Evolutionary conservation across 92 coral and sea anemone genomes (phyloP).

Genomic region (Heteractis magnifica): DNA sequence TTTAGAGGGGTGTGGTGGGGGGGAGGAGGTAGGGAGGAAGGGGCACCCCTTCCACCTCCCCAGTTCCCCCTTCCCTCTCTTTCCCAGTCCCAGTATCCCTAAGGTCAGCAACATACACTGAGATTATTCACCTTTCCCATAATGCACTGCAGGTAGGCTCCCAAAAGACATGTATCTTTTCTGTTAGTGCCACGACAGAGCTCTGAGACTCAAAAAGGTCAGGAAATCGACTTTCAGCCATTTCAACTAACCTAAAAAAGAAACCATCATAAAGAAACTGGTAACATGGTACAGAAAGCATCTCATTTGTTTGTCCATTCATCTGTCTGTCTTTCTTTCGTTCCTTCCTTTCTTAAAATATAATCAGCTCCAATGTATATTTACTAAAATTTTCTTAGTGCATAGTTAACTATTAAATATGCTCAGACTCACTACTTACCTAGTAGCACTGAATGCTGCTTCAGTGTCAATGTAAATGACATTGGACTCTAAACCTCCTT

Average conservation of each 20-base stretch:
- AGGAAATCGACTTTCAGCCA: conserved; percentile 80
- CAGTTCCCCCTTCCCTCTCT: no score
- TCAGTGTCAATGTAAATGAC: conserved; percentile 94
- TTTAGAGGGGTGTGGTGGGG: no score
- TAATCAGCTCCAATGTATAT: no score
- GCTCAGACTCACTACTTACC: conserved; percentile 30
- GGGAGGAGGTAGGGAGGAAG: no score
- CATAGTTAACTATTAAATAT: no score
- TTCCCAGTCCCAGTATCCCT: no score
- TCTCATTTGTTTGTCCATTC: no score
- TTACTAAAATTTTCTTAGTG: no score
- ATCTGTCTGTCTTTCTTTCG: background rate
- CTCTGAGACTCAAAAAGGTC: conserved; percentile 56
- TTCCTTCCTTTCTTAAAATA: no score
- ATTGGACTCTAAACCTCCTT: conserved; percentile 75
- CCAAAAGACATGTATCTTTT: conserved; percentile 84
- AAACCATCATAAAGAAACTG: background rate
- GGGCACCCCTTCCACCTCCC: no score
- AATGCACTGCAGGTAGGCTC: conserved; percentile 86
- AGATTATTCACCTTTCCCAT: conserved; percentile 71
- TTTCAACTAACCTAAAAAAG: conserved; percentile 71
- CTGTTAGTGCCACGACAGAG: conserved; percentile 56
- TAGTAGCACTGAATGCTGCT: conserved; percentile 90
- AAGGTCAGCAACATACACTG: no score
- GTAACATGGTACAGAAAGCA: background rate